Evolutionary conservation across 2,113 vertebrate genomes (phyloP), one percentile per base, ranked within the genome.

Genomic region (Centropristis striata): DNA sequence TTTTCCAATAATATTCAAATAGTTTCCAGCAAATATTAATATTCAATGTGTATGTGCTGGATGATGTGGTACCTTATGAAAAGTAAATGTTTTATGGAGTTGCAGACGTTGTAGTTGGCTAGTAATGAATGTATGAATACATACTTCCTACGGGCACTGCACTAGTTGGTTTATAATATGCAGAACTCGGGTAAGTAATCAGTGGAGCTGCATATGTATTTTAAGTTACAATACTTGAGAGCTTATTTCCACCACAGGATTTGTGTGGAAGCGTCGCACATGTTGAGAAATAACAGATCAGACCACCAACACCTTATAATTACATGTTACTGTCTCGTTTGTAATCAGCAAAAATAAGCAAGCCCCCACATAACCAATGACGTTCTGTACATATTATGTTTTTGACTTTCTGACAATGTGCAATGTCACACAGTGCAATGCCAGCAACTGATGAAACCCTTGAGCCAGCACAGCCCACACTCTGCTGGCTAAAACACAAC

Each of bases 331-430:
- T 57, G 47, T 57, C 23, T 42, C n/a, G 25, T 49, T 57, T 70
- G 13, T 54, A 28, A 63, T 18, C 3, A 16, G 23, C 57, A 57
- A 36, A 28, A 61, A 41, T 54, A 63, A 73, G 41, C 58, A 53
- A 21, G 16, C 59, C 25, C 25, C 25, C 71, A 57, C 64, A 75
- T 53, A 67, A 50, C 21, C 75, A 20, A 2, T 46, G 18, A 69
- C 50, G 79, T 57, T 68, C 44, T 3, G 27, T 18, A 50, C 51
- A 66, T 54, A 54, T 78, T 67, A 70, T 46, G 13, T 60, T 77
- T 67, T 71, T 80, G 53, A 66, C 69, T 80, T 84, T 57, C 70
- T 84, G 73, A 68, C 59, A 73, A 66, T 75, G 50, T 65, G 23
- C 75, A 66, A n/a, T 75, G 78, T 81, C 83, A 80, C 75, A 76